Conservation (phyloP, 2,113 vertebrate species). For the Gymnarchus niloticus region DNA sequence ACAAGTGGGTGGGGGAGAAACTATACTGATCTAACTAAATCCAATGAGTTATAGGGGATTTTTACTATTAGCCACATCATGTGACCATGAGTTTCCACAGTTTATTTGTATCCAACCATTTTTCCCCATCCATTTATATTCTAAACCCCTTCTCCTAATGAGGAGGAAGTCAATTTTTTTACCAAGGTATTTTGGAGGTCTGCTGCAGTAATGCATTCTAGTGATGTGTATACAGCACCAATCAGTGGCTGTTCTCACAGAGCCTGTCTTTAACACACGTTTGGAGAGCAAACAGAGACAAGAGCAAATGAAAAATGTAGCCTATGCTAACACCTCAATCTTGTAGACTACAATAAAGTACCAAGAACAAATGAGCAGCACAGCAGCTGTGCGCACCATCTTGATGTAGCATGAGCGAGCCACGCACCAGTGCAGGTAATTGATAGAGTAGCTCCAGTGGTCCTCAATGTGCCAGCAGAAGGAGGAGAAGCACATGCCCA, state of each 20-base stretch:
- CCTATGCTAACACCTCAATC: not conserved
- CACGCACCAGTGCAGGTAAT: constrained; percentile 91
- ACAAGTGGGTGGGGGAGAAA: constrained; percentile 7
- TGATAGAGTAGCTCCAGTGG: constrained; percentile 98
- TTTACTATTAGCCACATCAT: not conserved
- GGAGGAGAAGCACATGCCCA: constrained; percentile 98
- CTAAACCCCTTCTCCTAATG: too few species aligned
- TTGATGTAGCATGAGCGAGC: not conserved
- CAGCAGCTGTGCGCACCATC: not conserved
- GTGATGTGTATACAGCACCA: not conserved
- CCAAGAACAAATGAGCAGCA: not conserved
- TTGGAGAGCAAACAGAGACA: not conserved
- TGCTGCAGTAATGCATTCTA: not conserved
- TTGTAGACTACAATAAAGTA: not conserved
- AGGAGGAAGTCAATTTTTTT: too few species aligned
- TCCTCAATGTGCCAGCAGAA: constrained; percentile 99
- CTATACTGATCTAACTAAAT: not conserved
- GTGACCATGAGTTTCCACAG: too few species aligned
- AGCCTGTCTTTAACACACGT: not conserved
- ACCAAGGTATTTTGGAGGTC: not conserved
- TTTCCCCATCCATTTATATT: too few species aligned
- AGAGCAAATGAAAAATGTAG: not conserved
- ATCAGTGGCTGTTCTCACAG: not conserved
- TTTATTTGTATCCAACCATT: too few species aligned
- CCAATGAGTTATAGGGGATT: not conserved